phyloP scores from a whole-genome alignment of 64 coral and sea anemone species.

The Dendrophyllia cribrosa region DNA sequence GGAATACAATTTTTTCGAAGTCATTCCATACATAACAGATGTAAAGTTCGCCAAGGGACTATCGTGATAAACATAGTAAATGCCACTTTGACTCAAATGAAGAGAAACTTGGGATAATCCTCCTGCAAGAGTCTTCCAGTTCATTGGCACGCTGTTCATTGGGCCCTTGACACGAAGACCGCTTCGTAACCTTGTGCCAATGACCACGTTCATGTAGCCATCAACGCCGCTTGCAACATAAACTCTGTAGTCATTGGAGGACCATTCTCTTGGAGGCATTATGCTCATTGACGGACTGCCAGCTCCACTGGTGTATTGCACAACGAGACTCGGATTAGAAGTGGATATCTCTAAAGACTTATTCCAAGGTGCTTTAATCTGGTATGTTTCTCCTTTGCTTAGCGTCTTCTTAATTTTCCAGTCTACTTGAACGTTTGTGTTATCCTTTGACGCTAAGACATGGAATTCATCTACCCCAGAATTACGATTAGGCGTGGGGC shows the following conservation, averaged over 20 bases:
- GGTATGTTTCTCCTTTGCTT: constrained; percentile 42
- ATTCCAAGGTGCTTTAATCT: constrained; percentile 1
- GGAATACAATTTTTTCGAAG: not conserved
- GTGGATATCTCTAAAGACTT: constrained; percentile 35
- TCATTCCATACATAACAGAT: constrained; percentile 5
- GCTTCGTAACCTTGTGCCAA: not conserved
- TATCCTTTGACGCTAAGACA: constrained; percentile 60
- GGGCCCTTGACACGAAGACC: constrained; percentile 7
- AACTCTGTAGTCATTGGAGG: constrained; percentile 59
- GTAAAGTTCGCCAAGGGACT: constrained; percentile 13
- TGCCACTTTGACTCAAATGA: not conserved
- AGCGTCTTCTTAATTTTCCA: not conserved
- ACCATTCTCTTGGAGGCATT: constrained; percentile 71
- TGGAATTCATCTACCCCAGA: constrained; percentile 61
- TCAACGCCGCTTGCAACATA: constrained; percentile 8
- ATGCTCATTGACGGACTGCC: constrained; percentile 69
- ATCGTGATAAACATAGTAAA: constrained; percentile 15
- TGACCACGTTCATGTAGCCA: constrained; percentile 32
- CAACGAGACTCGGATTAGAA: constrained; percentile 62
- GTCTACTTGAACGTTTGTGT: constrained; percentile 50
- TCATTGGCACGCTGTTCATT: not conserved
- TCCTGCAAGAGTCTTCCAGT: constrained; percentile 3
- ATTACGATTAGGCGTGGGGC: constrained; percentile 38
- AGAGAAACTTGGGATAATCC: not conserved
- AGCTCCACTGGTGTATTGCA: constrained; percentile 72